phyloP scores from a whole-genome alignment of 1,140 invertebrate species.

The Cataglyphis hispanica region DNA sequence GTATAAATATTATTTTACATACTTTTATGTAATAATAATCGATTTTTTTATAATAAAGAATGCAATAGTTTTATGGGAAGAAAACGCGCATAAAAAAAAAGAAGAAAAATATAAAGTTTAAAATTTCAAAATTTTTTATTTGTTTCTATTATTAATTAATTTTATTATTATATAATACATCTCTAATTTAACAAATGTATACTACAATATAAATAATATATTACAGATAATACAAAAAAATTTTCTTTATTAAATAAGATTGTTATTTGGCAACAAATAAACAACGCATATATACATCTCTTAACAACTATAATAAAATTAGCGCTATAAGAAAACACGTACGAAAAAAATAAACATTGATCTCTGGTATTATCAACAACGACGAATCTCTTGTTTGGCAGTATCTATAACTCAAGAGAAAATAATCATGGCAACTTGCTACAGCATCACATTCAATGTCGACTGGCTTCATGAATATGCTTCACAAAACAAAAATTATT shows the following conservation, averaged over 20 bases:
- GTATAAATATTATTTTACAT: too few species aligned
- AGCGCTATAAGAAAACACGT: neutral
- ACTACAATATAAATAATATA: neutral
- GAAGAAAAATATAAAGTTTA: too few species aligned
- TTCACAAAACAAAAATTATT: neutral
- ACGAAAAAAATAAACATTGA: neutral
- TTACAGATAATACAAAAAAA: neutral
- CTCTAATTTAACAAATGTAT: neutral
- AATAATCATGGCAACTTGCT: neutral
- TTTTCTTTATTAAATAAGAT: conserved; percentile 34
- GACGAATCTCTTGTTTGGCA: neutral
- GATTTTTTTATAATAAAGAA: too few species aligned
- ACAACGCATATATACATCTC: neutral
- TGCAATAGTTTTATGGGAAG: too few species aligned
- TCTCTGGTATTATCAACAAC: neutral
- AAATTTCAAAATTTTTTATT: neutral
- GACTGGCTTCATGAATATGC: neutral
- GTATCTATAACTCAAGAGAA: neutral
- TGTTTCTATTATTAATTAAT: neutral
- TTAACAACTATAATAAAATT: neutral
- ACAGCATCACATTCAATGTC: neutral
- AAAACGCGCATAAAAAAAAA: too few species aligned
- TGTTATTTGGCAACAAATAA: conserved; percentile 14
- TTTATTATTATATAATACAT: neutral
- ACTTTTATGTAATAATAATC: too few species aligned